These are phyloP conservation scores for Coregonus suidteri DNA, from an alignment of 2,797 vertebrate genomes.

Conservation along the genomic window DNA sequence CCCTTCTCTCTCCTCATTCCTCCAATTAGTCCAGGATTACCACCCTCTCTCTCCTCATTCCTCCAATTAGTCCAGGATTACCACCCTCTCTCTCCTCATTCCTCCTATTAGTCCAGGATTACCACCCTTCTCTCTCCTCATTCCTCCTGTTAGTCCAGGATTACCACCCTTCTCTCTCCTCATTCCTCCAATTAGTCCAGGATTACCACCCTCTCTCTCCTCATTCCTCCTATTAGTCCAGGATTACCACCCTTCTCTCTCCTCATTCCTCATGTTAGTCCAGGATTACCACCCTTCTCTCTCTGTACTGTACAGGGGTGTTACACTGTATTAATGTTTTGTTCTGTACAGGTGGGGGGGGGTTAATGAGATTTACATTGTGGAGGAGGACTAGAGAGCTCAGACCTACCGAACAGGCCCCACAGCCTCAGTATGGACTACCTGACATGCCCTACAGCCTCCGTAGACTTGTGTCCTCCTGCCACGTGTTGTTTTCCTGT, in stretches of 20 bases:
- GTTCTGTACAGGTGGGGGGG: conserved; percentile 44
- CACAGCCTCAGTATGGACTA: too few relatives aligned
- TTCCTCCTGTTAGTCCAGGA: conserved; percentile 70
- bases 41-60: too few relatives aligned
- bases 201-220: neutral
- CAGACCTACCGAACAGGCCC: too few relatives aligned
- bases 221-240: neutral
- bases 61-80: conserved; percentile 67
- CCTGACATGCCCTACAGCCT: too few relatives aligned
- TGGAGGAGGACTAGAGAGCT: neutral
- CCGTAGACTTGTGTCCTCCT: too few relatives aligned
- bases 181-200: too few relatives aligned
- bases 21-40: neutral
- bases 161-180: conserved; percentile 47
- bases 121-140: conserved; percentile 38
- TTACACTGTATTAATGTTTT: conserved; percentile 25
- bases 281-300: too few relatives aligned
- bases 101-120: too few relatives aligned
- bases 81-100: neutral
- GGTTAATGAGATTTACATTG: conserved; percentile 63
- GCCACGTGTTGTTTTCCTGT: too few relatives aligned
- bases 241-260: neutral
- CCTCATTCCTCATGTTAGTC: neutral
- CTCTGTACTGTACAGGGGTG: too few relatives aligned
- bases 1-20: conserved; percentile 33